These are phyloP conservation scores for Ceriagrion tenellum DNA, from an alignment of 2,888 invertebrate genomes.

Conservation along the genomic window DNA sequence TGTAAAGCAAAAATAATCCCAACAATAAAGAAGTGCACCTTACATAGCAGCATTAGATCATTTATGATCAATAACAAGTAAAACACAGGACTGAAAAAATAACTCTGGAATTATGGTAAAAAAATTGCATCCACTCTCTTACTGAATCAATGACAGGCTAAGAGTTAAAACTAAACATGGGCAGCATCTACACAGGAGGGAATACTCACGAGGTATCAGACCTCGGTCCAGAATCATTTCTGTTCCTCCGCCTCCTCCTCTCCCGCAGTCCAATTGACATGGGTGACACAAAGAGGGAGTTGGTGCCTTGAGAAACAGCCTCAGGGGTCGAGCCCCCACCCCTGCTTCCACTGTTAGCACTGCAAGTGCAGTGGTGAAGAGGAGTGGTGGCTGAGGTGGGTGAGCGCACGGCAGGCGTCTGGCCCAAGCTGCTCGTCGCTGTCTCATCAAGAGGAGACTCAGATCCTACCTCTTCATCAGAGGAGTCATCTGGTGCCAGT, in stretches of 20 bases:
- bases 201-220: conserved; percentile 84
- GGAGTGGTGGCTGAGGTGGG: conserved; percentile 31
- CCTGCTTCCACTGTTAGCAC: conserved; percentile 79
- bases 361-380: conserved; percentile 78
- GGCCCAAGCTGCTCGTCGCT: conserved; percentile 72
- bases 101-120: too few species aligned
- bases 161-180: not conserved
- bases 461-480: conserved; percentile 89
- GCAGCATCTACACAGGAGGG: not conserved
- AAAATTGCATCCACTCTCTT: too few species aligned
- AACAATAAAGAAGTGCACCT: too few species aligned
- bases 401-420: conserved; percentile 25
- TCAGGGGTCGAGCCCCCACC: conserved; percentile 78
- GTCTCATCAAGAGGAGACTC: conserved; percentile 89
- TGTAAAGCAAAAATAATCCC: too few species aligned
- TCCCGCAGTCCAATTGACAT: conserved; percentile 32
- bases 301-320: conserved; percentile 76
- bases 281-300: not conserved
- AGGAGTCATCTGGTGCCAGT: conserved; percentile 85
- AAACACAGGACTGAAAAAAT: too few species aligned
- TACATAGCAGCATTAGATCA: too few species aligned
- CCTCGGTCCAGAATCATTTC: conserved; percentile 84
- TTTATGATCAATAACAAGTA: not conserved
- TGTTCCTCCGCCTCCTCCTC: conserved; percentile 80
- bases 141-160: not conserved